Percentiles rank a stretch among this genome's conserved stretches.
These are phyloP conservation scores for Galleria mellonella DNA, from an alignment of 1,140 invertebrate genomes.

Conservation along the genomic window DNA sequence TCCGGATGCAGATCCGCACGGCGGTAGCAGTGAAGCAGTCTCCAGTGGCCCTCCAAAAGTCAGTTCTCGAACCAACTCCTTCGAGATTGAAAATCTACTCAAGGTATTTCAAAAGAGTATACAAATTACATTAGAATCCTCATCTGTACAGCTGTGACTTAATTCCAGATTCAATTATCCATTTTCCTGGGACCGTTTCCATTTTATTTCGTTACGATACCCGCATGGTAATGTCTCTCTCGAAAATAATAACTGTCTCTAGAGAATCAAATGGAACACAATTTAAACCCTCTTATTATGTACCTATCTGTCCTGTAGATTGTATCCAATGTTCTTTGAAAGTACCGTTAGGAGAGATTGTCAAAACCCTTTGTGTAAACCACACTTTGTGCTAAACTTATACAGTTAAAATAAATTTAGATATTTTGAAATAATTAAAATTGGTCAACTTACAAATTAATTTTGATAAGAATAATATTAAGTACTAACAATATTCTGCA, in stretches of 20 bases:
- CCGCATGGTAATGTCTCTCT: slow-evolving; percentile 30
- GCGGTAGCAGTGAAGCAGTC: slow-evolving; percentile 17
- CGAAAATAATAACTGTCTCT: slow-evolving; percentile 34
- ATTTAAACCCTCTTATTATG: slow-evolving; percentile 25
- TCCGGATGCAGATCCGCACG: slow-evolving; percentile 76
- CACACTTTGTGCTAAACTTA: slow-evolving; percentile 8
- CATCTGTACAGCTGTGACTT: slow-evolving; percentile 32
- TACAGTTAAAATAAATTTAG: no score
- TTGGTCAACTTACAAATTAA: no score
- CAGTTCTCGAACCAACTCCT: slow-evolving; percentile 88
- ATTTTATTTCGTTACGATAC: slow-evolving; percentile 32
- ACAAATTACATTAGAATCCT: slow-evolving; percentile 18
- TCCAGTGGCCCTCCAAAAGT: slow-evolving; percentile 73
- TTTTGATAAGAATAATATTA: no score
- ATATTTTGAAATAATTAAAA: no score
- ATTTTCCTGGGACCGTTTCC: slow-evolving; percentile 19
- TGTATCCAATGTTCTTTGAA: slow-evolving; percentile 11
- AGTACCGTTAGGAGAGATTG: slow-evolving; percentile 5
- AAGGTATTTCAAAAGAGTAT: slow-evolving; percentile 71
- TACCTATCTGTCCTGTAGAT: slow-evolving; percentile 15
- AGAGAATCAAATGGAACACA: slow-evolving; percentile 19
- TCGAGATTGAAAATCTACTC: slow-evolving; percentile 92
- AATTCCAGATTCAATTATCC: slow-evolving; percentile 32
- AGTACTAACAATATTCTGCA: no score
- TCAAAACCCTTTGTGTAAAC: slow-evolving; percentile 11